Base-by-base conservation (phyloP, 2,888 invertebrate species). In the Crepidodera aurea region DNA sequence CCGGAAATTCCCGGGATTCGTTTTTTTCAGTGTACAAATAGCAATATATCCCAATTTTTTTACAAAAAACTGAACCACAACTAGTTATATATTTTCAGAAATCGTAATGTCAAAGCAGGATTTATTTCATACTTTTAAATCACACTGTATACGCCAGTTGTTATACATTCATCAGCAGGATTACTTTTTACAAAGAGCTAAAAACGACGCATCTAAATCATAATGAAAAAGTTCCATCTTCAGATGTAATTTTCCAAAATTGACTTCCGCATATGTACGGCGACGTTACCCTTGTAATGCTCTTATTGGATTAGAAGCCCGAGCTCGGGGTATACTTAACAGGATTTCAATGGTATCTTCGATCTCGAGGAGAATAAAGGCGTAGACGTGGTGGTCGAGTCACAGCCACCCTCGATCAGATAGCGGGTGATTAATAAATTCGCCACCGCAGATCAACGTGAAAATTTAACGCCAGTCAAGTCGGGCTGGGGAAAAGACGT, bases 391-490 rank as follows among this genome's bases (percentile, higher is more conserved):
- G 32, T 27, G 60, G 56, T 55, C 42, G 56, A 63, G 67, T 70
- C 69, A 66, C 70, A 69, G 69, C 65, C 68, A 66, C 67, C 66
- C 70, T 68, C 66, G 70, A 76, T 77, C 75, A 75, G 76, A 77
- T 77, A 76, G 72, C 70, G 51, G 66, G 69, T 76, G 76, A 76
- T 76, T 77, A 76, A 77, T 76, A 76, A 76, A 76, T 55, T 55
- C 53, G 15, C 42, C 44, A 32, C 42, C 71, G 67, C 69, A 74
- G 73, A 76, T 77, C 76, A 75, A 72, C 69, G 72, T 66, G 70
- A 70, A 72, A 75, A 75, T 75, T 76, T 74, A 75, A 74, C 75
- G 75, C 75, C 73, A 72, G 75, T 76, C 75, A 74, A 75, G 74
- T 73, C 48, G 12, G 73, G 32, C 12, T 18, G 29, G 27, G 67